Evolutionary conservation across 2,113 vertebrate species (phyloP).

Genomic region (Phalacrocorax carbo): DNA sequence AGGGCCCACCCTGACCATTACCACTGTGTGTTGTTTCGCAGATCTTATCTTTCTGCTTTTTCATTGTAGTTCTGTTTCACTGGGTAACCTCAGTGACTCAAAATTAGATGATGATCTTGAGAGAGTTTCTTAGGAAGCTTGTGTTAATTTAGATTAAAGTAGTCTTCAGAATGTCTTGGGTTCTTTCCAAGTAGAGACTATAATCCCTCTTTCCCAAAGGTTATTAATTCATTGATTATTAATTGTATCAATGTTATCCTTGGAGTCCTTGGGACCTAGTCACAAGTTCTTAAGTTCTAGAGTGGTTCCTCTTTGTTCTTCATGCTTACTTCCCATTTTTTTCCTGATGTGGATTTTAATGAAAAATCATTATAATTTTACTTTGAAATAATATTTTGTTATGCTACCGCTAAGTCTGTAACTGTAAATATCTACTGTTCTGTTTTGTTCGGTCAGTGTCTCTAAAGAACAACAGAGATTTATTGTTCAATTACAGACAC

Average conservation of each 20-base stretch:
- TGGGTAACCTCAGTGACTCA: not conserved
- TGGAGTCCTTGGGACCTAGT: not conserved
- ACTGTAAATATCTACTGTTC: not conserved
- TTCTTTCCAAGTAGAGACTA: not conserved
- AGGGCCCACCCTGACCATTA: not conserved
- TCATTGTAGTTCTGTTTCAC: not conserved
- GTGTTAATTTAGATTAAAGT: conserved; percentile 10
- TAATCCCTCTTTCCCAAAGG: conserved; percentile 28
- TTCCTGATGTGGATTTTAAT: conserved; percentile 1
- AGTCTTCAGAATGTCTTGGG: not conserved
- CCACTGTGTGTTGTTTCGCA: fast-evolving
- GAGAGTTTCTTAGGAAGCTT: not conserved
- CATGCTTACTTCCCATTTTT: not conserved
- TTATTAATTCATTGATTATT: conserved; percentile 42
- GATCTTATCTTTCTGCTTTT: not conserved
- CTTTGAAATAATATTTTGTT: conserved; percentile 36
- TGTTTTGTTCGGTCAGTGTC: not conserved
- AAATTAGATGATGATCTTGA: not conserved
- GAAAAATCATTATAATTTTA: not conserved
- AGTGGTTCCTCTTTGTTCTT: not conserved
- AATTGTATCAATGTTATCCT: conserved; percentile 23
- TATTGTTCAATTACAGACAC: conserved; percentile 36
- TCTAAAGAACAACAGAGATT: conserved; percentile 17
- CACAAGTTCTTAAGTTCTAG: not conserved
- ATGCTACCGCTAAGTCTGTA: not conserved